Percentiles rank a stretch among this genome's conserved stretches.
Evolutionary conservation across 2,113 vertebrate genomes (phyloP).

Genomic region (Melanocharis versteri): DNA sequence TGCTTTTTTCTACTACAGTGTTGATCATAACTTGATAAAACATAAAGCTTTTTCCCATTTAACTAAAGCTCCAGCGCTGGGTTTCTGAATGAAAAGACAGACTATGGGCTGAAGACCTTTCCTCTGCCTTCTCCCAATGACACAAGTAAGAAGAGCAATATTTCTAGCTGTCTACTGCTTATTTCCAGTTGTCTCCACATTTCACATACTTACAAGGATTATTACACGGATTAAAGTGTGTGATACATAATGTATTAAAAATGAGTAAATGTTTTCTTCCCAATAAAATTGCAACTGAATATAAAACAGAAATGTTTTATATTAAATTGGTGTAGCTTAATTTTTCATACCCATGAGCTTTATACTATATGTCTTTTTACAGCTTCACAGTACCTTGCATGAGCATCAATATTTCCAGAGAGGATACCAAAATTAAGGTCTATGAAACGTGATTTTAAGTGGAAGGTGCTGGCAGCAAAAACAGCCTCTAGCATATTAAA

Average conservation of each 20-base stretch:
- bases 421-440: not conserved
- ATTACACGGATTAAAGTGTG: not conserved
- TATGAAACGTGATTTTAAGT: not conserved
- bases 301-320: not conserved
- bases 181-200: not conserved
- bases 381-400: not conserved
- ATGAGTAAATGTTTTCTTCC: not conserved
- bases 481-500: not conserved
- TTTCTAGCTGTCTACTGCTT: not conserved
- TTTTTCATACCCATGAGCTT: not conserved
- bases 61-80: not conserved
- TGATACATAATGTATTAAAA: not conserved
- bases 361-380: not conserved
- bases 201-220: not conserved
- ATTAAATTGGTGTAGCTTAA: not conserved
- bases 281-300: not conserved
- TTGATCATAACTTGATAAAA: not conserved
- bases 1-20: not conserved
- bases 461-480: not conserved
- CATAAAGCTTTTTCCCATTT: not conserved
- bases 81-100: not conserved
- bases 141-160: not conserved
- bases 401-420: not conserved
- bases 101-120: not conserved
- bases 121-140: not conserved